phyloP scores from a whole-genome alignment of 2,888 invertebrate species.

The Temnothorax unifasciatus region DNA sequence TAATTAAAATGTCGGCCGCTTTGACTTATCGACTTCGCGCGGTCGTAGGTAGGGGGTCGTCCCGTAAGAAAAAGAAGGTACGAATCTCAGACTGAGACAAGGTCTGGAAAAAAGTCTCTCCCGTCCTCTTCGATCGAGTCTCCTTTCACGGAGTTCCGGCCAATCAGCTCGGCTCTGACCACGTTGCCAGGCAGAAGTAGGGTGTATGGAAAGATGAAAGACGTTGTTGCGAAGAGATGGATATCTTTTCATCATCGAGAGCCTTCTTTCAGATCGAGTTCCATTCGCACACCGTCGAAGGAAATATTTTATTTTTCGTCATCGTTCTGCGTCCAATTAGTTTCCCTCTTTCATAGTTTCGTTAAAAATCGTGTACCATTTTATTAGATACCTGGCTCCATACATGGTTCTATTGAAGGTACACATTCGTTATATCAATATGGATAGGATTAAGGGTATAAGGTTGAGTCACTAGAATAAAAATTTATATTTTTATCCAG shows the following conservation, averaged over 20 bases:
- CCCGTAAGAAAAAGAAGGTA: slow-evolving; percentile 49
- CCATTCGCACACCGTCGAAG: slow-evolving; percentile 37
- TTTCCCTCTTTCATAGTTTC: neutral
- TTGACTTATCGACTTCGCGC: slow-evolving; percentile 73
- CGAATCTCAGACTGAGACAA: slow-evolving; percentile 51
- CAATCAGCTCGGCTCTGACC: slow-evolving; percentile 68
- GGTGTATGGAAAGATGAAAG: slow-evolving; percentile 66
- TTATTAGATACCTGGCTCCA: neutral
- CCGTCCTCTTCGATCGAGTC: slow-evolving; percentile 41
- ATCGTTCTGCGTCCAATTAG: slow-evolving; percentile 59
- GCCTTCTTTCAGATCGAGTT: slow-evolving; percentile 49
- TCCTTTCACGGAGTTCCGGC: slow-evolving; percentile 62
- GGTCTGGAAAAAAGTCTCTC: slow-evolving; percentile 46
- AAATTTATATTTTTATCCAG: slow-evolving; percentile 1
- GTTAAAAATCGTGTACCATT: slow-evolving; percentile 3
- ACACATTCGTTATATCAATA: neutral
- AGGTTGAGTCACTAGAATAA: neutral
- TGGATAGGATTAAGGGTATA: neutral
- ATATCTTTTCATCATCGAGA: slow-evolving; percentile 60
- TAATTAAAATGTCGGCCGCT: slow-evolving; percentile 77
- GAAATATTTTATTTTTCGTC: slow-evolving; percentile 60
- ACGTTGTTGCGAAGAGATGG: slow-evolving; percentile 54
- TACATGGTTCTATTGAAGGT: neutral
- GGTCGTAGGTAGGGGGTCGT: neutral
- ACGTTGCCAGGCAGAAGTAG: slow-evolving; percentile 23